phyloP scores from a whole-genome alignment of 1,140 invertebrate genomes.

The Phortica variegata region DNA sequence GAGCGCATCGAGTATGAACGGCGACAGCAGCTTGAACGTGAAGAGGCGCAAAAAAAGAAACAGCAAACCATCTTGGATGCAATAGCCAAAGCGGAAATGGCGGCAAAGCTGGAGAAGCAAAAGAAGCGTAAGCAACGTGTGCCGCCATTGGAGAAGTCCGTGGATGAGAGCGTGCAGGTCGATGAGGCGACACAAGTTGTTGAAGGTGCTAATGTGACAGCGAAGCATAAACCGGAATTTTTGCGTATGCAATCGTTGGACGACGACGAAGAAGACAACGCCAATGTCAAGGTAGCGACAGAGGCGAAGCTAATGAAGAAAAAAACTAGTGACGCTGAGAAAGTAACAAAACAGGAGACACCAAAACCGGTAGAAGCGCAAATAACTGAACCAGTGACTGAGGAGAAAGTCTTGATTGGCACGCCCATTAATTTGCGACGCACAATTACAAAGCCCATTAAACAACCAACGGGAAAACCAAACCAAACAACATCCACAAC shows the following conservation, averaged over 20 bases:
- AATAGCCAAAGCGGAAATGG: slow-evolving; percentile 60
- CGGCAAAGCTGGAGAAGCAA: slow-evolving; percentile 58
- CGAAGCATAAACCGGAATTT: slow-evolving; percentile 11
- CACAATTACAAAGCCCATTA: slow-evolving; percentile 42
- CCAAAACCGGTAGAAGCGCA: background rate
- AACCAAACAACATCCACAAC: background rate
- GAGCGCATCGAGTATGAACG: slow-evolving; percentile 61
- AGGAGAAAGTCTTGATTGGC: slow-evolving; percentile 51
- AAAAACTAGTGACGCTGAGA: background rate
- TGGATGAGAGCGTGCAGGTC: background rate
- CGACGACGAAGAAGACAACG: slow-evolving; percentile 20
- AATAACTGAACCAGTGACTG: slow-evolving; percentile 15
- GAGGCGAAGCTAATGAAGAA: background rate
- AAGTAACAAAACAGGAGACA: background rate
- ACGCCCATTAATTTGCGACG: slow-evolving; percentile 51
- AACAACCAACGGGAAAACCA: slow-evolving; percentile 12
- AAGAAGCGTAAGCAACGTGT: slow-evolving; percentile 42
- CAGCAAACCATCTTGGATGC: slow-evolving; percentile 61
- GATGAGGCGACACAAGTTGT: background rate
- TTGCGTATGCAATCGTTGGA: slow-evolving; percentile 32
- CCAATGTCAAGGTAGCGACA: background rate
- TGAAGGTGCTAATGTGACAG: background rate
- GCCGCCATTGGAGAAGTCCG: slow-evolving; percentile 2
- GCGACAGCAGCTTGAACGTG: slow-evolving; percentile 59
- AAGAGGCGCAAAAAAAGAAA: slow-evolving; percentile 60